These are phyloP conservation scores for Aulostomus chinensis DNA, from an alignment of 2,797 vertebrate genomes.

Conservation along the genomic window DNA sequence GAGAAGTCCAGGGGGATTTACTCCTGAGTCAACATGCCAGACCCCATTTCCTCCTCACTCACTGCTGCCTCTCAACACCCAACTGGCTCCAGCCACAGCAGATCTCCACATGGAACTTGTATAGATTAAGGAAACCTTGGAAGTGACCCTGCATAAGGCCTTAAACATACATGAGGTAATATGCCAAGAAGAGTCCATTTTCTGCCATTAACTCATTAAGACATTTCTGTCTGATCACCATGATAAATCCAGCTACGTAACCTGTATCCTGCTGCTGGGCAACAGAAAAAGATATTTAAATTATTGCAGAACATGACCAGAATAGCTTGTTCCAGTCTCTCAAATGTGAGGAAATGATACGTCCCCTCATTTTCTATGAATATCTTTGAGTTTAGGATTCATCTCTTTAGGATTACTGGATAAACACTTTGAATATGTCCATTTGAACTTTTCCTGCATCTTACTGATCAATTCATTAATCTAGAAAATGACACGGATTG, in stretches of 20 bases:
- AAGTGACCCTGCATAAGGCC: constrained; percentile 55
- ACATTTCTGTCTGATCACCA: neutral
- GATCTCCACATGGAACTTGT: constrained; percentile 60
- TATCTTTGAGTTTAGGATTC: too few species aligned
- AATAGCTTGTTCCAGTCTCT: too few species aligned
- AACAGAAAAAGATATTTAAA: neutral
- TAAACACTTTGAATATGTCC: too few species aligned
- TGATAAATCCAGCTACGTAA: neutral
- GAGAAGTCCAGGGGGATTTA: constrained; percentile 76
- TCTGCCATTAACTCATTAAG: constrained; percentile 6
- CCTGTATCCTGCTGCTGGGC: neutral
- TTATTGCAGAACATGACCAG: too few species aligned
- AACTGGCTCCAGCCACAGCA: constrained; percentile 41
- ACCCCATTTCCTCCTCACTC: constrained; percentile 80
- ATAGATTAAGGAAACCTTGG: constrained; percentile 56
- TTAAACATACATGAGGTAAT: constrained; percentile 36
- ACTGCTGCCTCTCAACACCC: constrained; percentile 72
- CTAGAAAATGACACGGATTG: too few species aligned
- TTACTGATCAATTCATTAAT: too few species aligned
- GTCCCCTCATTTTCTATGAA: too few species aligned
- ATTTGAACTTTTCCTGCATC: too few species aligned
- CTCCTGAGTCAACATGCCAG: constrained; percentile 81
- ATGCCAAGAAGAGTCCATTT: constrained; percentile 24
- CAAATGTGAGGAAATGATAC: too few species aligned
- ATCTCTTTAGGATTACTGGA: too few species aligned